phyloP scores from a whole-genome alignment of 2,888 invertebrate species.

The Nomada fucata region DNA sequence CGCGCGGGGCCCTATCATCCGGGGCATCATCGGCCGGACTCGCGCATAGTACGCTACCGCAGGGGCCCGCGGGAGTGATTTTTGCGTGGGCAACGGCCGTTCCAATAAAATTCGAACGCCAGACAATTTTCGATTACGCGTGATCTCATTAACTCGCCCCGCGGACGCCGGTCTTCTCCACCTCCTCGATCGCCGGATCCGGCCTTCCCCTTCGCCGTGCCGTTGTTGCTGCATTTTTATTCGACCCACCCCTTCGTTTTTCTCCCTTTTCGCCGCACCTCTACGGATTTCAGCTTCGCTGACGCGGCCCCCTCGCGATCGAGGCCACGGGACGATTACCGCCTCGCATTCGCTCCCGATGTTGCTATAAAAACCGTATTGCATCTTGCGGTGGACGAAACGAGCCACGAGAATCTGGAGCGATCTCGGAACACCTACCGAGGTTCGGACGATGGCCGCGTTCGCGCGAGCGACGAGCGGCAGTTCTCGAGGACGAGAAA shows the following conservation, averaged over 20 bases:
- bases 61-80: slow-evolving; percentile 57
- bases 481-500: no score
- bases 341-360: slow-evolving; percentile 79
- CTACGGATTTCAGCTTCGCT: slow-evolving; percentile 47
- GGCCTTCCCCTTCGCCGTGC: slow-evolving; percentile 13
- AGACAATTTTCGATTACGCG: slow-evolving; percentile 84
- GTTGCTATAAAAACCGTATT: slow-evolving; percentile 77
- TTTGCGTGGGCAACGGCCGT: slow-evolving; percentile 69
- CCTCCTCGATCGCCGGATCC: slow-evolving; percentile 50
- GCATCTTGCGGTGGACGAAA: slow-evolving; percentile 73
- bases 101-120: slow-evolving; percentile 82
- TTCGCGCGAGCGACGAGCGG: no score
- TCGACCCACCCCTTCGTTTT: slow-evolving; percentile 21
- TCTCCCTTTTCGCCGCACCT: slow-evolving; percentile 34
- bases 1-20: slow-evolving; percentile 49
- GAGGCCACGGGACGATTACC: slow-evolving; percentile 67
- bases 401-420: background rate
- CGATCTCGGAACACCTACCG: slow-evolving; percentile 10
- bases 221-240: background rate
- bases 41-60: slow-evolving; percentile 58
- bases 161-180: slow-evolving; percentile 61
- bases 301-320: slow-evolving; percentile 26
- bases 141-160: slow-evolving; percentile 83
- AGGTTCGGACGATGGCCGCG: no score
- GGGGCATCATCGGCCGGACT: slow-evolving; percentile 46